Evolutionary conservation across 2,888 invertebrate species (phyloP), one percentile per base, ranked within the genome.

Genomic region (Drosophila longiperda): DNA sequence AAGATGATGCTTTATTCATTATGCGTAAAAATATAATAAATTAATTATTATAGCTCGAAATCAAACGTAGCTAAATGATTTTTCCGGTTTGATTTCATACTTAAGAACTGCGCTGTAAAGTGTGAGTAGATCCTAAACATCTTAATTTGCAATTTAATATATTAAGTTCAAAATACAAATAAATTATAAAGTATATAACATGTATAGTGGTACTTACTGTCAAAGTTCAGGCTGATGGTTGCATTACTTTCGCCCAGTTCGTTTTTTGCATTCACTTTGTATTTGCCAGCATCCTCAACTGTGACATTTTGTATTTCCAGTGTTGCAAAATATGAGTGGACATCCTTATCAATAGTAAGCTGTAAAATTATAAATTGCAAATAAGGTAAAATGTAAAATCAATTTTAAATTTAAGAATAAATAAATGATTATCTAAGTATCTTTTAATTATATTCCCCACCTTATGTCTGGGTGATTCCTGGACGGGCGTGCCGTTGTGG

Each of bases 201-300:
- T 15, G 8, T 23, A 8, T 45, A 11, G 23, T n/a, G 26, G 17
- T n/a, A 97, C 98, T 97, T 95, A 99, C 99, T 98, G 96, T 98
- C 98, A 95, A 99, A 98, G 94, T 99, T 99, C 91, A 99, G 96
- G 94, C 98, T 98, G 94, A 98, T 98, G 79, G 98, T 98, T 76
- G 98, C 98, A 93, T 98, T 98, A 93, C 98, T 98, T 94, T 99
- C 99, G 93, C 99, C 99, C 91, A 98, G 96, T 94, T 98, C 98
- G 94, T 98, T 99, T 94, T 99, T 99, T 91, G 98, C 98, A 91
- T 97, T 98, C 91, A 98, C 98, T 94, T 98, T 97, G 94, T 98
- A 98, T 95, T 98, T 98, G 92, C 98, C 98, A 94, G 98, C 98
- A 95, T 98, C 98, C 95, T 98, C 98, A 91, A 98, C 98, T 79